A percentile compares a stretch with the other conserved stretches of the same genome.
These are phyloP conservation scores for Corythornis leucogaster DNA, from an alignment of 2,797 vertebrate genomes.

Conservation along the genomic window DNA sequence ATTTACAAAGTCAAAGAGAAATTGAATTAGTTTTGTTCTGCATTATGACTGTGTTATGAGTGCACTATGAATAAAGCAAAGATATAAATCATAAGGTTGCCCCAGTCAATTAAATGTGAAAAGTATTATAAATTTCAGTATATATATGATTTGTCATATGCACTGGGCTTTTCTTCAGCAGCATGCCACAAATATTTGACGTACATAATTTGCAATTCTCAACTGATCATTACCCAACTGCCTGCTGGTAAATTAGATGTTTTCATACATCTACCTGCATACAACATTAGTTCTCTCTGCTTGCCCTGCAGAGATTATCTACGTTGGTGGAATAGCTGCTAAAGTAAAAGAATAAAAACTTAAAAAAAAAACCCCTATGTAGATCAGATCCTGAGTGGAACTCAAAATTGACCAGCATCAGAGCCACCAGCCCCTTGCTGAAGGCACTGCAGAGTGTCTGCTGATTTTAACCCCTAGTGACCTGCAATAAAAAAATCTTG, in stretches of 20 bases:
- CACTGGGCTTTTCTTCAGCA: constrained; percentile 42
- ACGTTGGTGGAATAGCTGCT: background rate
- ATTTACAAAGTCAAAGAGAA: constrained; percentile 61
- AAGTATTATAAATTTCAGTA: constrained; percentile 48
- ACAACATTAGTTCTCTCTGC: constrained; percentile 39
- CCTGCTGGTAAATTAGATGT: constrained; percentile 61
- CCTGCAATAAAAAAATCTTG: background rate
- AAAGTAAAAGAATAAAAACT: constrained; percentile 23
- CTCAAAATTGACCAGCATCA: background rate
- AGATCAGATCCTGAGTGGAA: constrained; percentile 4
- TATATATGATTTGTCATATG: constrained; percentile 23
- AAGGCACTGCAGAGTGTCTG: background rate
- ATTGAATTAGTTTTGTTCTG: constrained; percentile 46
- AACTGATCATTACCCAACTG: constrained; percentile 60
- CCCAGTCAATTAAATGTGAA: constrained; percentile 49
- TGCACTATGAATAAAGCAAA: constrained; percentile 25
- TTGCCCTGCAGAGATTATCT: constrained; percentile 19
- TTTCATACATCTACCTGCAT: constrained; percentile 32
- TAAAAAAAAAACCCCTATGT: background rate
- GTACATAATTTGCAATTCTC: constrained; percentile 50
- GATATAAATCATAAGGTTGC: constrained; percentile 44
- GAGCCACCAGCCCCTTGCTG: background rate
- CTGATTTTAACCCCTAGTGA: background rate
- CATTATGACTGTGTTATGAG: background rate
- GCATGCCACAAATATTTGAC: constrained; percentile 32